Base-by-base conservation (phyloP, 64 coral and sea anemone species). In the Pocillopora verrucosa region DNA sequence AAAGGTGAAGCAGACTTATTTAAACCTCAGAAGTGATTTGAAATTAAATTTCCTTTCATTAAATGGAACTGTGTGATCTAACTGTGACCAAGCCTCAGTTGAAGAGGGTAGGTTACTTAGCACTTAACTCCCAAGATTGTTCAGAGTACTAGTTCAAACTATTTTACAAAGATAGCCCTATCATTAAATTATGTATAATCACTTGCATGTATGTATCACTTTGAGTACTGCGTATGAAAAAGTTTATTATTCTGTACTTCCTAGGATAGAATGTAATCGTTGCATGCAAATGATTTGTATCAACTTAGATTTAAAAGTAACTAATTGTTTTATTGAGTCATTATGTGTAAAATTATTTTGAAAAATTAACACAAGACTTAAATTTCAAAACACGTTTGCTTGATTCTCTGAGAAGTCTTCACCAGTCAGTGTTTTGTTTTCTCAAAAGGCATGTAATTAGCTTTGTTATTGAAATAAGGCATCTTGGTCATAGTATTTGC, bases 401-500 rank as follows among this genome's bases (percentile, higher is more conserved):
- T 14, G 26, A 62, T 34, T 61, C 14, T 77, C 17, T 36, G 13
- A 45, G 16, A 17, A 19, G n/a, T 59, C 59, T 20, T 59, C 1
- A 45, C 38, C 17, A 19, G n/a, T 79, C 59, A 79, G 22, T 79
- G 76, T 57, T 59, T 57, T 41, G 75, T 77, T 56, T 59, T 16
- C 13, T 62, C 20, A 13, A 3, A 4, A 7, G 41, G 22, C 59
- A 2, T 72, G 36, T 57, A 67, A 20, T 35, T 84, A 36, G 30
- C 59, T 80, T 80, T 80, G 59, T 61, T 61, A 12, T 61, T 80
- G 59, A 62, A 62, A 13, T 36, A 11, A 61, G 78, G 78, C 62
- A 19, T 68, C 82, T 25, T 41, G 36, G 70, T 56, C 81, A n/a
- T 84, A 68, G 80, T n/a, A 84, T 84, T 84, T 84, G 64, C 36